phyloP scores from a whole-genome alignment of 1,140 invertebrate genomes.

The Cherax destructor region DNA sequence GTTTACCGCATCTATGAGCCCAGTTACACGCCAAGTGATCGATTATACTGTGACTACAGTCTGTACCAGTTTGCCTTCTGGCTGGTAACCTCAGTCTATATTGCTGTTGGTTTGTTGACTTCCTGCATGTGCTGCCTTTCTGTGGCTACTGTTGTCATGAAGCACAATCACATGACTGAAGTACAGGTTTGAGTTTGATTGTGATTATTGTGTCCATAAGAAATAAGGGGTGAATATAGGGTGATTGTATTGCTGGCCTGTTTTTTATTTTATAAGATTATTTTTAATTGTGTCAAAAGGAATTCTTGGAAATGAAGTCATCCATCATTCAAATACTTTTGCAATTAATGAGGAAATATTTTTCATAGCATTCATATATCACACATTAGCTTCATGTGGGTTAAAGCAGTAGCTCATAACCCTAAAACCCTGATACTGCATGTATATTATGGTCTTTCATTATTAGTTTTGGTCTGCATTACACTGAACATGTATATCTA shows the following conservation, averaged over 20 bases:
- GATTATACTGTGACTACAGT: slow-evolving; percentile 81
- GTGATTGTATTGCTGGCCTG: background rate
- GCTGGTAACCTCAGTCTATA: slow-evolving; percentile 81
- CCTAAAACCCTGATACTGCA: background rate
- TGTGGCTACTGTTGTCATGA: slow-evolving; percentile 77
- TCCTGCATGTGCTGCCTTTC: slow-evolving; percentile 79
- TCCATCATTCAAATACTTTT: background rate
- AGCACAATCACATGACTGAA: slow-evolving; percentile 61
- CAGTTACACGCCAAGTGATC: slow-evolving; percentile 77
- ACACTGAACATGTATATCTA: background rate
- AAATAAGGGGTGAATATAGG: background rate
- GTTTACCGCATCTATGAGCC: slow-evolving; percentile 82
- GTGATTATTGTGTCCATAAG: background rate
- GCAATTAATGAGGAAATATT: background rate
- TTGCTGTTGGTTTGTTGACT: slow-evolving; percentile 78
- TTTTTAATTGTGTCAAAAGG: too few species aligned
- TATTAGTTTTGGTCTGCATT: background rate
- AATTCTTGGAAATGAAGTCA: background rate
- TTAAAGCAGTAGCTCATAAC: background rate
- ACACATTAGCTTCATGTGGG: background rate
- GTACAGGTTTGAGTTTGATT: slow-evolving; percentile 22
- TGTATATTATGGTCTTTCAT: background rate
- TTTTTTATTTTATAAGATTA: background rate
- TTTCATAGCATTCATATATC: background rate
- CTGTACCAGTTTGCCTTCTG: slow-evolving; percentile 83